These are phyloP conservation scores for Grammatotria lemairii DNA, from an alignment of 2,113 vertebrate genomes.

Conservation along the genomic window DNA sequence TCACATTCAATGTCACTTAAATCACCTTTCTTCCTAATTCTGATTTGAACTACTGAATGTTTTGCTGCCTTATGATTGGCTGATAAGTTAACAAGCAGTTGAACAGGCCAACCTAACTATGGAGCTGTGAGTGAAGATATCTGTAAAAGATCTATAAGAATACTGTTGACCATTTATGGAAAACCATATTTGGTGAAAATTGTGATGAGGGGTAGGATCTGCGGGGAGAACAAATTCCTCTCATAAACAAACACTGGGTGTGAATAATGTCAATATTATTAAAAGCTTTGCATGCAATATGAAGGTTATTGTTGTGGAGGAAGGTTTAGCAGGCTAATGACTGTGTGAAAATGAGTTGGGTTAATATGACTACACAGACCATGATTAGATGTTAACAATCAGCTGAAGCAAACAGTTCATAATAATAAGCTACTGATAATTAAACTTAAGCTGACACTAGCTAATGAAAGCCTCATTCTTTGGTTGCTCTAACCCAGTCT, in stretches of 20 bases:
- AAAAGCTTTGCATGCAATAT: background rate
- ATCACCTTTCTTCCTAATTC: background rate
- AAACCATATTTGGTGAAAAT: background rate
- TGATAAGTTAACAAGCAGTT: background rate
- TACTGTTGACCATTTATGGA: background rate
- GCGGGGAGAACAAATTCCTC: background rate
- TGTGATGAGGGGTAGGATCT: background rate
- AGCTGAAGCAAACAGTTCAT: background rate
- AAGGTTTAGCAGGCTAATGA: background rate
- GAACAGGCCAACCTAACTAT: background rate
- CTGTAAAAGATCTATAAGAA: background rate
- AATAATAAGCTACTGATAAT: background rate
- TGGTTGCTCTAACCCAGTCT: background rate
- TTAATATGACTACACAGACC: background rate
- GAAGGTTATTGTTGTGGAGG: background rate
- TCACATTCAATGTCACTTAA: background rate
- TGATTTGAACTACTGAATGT: background rate
- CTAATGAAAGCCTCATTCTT: background rate
- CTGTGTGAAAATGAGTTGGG: background rate
- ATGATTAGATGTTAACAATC: background rate
- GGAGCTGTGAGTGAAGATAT: background rate
- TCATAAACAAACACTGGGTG: background rate
- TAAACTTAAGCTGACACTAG: background rate
- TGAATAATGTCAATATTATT: background rate
- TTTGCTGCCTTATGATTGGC: background rate